Evolutionary conservation across 2,888 invertebrate species (phyloP).

Genomic region (Podotricha telesiphe): DNA sequence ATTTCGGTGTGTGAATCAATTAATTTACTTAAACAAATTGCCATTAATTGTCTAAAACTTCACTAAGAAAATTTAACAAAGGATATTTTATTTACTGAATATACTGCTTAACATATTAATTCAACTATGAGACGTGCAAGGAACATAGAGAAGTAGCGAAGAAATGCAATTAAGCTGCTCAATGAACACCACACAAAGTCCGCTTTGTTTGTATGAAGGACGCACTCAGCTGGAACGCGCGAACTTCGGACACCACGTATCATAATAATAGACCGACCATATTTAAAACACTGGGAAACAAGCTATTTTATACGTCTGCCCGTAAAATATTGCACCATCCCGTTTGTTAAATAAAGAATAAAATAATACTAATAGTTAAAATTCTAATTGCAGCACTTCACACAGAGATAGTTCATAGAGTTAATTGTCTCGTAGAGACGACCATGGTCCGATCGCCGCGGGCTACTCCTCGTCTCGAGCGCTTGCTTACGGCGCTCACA

Average conservation of each 20-base stretch:
- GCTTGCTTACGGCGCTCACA: conserved; percentile 57
- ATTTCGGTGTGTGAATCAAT: not conserved
- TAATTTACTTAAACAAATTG: not conserved
- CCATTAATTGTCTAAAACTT: not conserved
- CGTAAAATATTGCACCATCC: no score
- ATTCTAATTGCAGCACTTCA: conserved; percentile 70
- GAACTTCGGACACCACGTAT: conserved; percentile 51
- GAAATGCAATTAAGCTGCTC: conserved; percentile 78
- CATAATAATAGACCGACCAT: conserved; percentile 46
- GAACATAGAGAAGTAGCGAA: conserved; percentile 58
- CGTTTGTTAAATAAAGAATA: conserved; percentile 18
- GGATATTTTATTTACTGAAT: conserved; percentile 24
- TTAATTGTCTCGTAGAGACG: conserved; percentile 74
- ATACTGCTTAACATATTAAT: conserved; percentile 57
- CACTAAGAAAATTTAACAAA: not conserved
- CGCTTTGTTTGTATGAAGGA: conserved; percentile 68
- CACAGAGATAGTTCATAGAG: conserved; percentile 74
- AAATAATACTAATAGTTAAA: conserved; percentile 57
- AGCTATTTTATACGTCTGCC: not conserved
- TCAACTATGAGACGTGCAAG: conserved; percentile 64
- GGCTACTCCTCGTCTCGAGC: conserved; percentile 55
- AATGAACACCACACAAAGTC: conserved; percentile 71
- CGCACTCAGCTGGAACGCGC: conserved; percentile 61
- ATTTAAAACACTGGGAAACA: conserved; percentile 25
- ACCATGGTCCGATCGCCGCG: conserved; percentile 60